A percentile compares a stretch with the other conserved stretches of the same genome.
These are phyloP conservation scores for Elanoides forficatus DNA, from an alignment of 2,113 vertebrate genomes.

Conservation along the genomic window DNA sequence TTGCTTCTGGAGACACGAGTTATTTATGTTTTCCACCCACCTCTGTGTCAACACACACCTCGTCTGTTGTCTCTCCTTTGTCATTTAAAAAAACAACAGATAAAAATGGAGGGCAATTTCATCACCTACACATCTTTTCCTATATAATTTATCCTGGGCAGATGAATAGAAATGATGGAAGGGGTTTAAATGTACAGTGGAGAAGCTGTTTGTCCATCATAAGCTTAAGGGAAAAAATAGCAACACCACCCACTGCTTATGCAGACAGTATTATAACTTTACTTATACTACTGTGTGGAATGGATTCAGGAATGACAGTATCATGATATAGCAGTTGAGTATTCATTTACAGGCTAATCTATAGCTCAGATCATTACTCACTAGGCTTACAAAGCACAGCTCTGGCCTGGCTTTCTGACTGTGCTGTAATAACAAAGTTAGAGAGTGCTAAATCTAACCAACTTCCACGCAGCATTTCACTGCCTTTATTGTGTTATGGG, in stretches of 20 bases:
- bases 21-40: conserved; percentile 27
- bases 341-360: conserved; percentile 15
- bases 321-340: neutral
- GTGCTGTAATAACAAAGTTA: neutral
- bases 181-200: conserved; percentile 3
- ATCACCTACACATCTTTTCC: conserved; percentile 34
- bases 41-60: neutral
- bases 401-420: neutral
- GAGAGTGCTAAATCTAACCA: neutral
- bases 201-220: conserved; percentile 36
- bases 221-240: conserved; percentile 23
- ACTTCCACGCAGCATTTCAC: neutral
- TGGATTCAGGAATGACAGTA: neutral
- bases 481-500: neutral
- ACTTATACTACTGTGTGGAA: neutral
- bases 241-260: conserved; percentile 24
- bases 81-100: neutral
- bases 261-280: neutral
- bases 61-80: neutral
- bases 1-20: neutral
- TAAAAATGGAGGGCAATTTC: conserved; percentile 29
- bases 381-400: neutral
- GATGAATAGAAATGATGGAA: neutral
- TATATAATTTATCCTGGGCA: conserved; percentile 19
- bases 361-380: neutral